Conservation (phyloP, 2,888 invertebrate genomes). For the Acrobasis suavella region DNA sequence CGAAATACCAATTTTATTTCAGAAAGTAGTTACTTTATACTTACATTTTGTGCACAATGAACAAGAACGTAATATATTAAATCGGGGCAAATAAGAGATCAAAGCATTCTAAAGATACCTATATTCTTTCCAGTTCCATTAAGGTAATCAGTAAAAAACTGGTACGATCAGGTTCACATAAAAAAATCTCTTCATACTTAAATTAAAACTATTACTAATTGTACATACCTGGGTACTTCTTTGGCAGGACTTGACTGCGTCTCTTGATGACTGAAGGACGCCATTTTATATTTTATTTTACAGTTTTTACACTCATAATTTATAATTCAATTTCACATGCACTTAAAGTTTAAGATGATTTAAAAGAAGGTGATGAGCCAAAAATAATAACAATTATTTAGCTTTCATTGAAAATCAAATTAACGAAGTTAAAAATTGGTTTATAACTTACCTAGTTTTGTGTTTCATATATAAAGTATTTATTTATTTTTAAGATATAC, state of each 20-base stretch:
- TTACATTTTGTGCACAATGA: too few relatives aligned
- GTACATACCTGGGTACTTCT: slow-evolving; percentile 55
- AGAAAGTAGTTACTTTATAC: too few relatives aligned
- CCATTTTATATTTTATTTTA: slow-evolving; percentile 46
- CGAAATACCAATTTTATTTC: too few relatives aligned
- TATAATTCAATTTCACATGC: background rate
- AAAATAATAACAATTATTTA: background rate
- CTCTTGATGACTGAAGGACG: slow-evolving; percentile 58
- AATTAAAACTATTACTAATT: background rate
- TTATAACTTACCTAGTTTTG: too few relatives aligned
- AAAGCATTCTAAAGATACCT: too few relatives aligned
- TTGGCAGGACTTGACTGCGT: slow-evolving; percentile 64
- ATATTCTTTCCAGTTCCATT: too few relatives aligned
- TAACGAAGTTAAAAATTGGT: background rate
- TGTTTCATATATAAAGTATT: too few relatives aligned
- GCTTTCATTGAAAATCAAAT: background rate
- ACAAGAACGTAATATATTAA: too few relatives aligned
- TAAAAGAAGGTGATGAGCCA: slow-evolving; percentile 5
- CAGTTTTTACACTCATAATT: slow-evolving; percentile 21
- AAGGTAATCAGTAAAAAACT: too few relatives aligned
- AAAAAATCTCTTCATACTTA: background rate
- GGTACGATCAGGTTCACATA: background rate
- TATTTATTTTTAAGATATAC: too few relatives aligned
- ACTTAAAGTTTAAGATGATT: slow-evolving; percentile 7
- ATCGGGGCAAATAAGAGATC: too few relatives aligned